Base-by-base conservation (phyloP, 1,140 invertebrate genomes). In the Drosophila repleta region DNA sequence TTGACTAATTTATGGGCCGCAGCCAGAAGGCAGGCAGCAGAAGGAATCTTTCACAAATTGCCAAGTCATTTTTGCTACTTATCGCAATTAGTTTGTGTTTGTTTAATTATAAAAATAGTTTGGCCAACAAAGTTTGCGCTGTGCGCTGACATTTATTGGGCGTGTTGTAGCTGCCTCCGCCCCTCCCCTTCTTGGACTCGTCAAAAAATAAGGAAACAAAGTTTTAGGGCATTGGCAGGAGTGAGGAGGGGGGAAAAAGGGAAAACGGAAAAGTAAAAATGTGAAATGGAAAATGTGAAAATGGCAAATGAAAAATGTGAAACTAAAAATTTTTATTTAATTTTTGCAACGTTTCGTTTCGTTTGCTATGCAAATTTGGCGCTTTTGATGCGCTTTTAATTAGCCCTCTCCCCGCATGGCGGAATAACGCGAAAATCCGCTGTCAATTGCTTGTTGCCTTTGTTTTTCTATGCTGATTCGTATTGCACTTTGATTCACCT, bases 21-120 rank as follows among this genome's bases (percentile, higher is more conserved):
- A n/a, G 39, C 35, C 32, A n/a, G n/a, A n/a, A n/a, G n/a, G n/a
- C n/a, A n/a, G 29, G 7, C 29, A 52, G 52, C 46, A 21, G 29
- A 26, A 45, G 26, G 43, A 58, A 61, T 62, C 60, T 64, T 49
- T 77, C 65, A 43, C 10, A 37, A 73, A 55, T 70, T 82, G 29
- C 48, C 52, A 62, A 68, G 49, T 67, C 69, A 69, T 65, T 51
- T 51, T 76, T 65, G 35, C 72, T 76, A 63, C 79, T 82, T 79
- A 82, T 84, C 72, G 66, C 80, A 79, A 84, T 83, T 56, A 83
- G 79, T 71, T 82, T 83, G 61, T 74, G 65, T 83, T 82, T 79
- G 75, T 82, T 75, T 62, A 79, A 82, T 82, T 83, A 82, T 82
- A 83, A 82, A 82, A 82, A 82, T 82, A 82, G 79, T 82, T 82